phyloP scores from a whole-genome alignment of 2,113 vertebrate genomes.

The Rhineura floridana region DNA sequence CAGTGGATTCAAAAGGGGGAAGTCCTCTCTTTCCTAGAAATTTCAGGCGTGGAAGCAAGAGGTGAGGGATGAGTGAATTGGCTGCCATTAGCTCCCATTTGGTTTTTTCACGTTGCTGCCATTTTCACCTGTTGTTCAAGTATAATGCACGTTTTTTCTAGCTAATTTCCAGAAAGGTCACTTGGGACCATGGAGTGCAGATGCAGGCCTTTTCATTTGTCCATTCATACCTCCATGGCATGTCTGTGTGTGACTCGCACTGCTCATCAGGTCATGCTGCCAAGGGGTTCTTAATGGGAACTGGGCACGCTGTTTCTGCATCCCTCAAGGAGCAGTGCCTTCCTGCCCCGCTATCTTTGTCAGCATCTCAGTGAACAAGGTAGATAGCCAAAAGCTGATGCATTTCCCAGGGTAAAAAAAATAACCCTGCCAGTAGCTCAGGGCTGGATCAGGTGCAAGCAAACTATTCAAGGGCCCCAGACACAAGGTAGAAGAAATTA shows the following conservation, averaged over 20 bases:
- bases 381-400: background rate
- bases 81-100: constrained; percentile 34
- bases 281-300: background rate
- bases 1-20: constrained; percentile 36
- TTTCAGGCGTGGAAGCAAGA: constrained; percentile 24
- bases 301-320: background rate
- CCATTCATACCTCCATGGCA: constrained; percentile 1
- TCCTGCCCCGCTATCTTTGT: no score
- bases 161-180: constrained; percentile 24
- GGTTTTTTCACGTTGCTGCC: constrained; percentile 56
- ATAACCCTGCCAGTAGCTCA: no score
- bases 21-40: constrained; percentile 36
- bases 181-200: background rate
- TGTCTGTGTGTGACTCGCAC: background rate
- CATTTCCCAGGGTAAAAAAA: background rate
- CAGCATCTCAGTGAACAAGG: background rate
- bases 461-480: background rate
- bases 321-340: background rate
- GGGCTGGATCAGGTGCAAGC: background rate
- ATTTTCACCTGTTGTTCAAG: constrained; percentile 26
- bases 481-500: background rate
- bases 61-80: constrained; percentile 47
- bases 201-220: constrained; percentile 30
- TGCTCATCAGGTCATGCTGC: background rate
- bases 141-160: constrained; percentile 50